Evolutionary conservation across 1,140 invertebrate species (phyloP).

Genomic region (Asbolus verrucosus): DNA sequence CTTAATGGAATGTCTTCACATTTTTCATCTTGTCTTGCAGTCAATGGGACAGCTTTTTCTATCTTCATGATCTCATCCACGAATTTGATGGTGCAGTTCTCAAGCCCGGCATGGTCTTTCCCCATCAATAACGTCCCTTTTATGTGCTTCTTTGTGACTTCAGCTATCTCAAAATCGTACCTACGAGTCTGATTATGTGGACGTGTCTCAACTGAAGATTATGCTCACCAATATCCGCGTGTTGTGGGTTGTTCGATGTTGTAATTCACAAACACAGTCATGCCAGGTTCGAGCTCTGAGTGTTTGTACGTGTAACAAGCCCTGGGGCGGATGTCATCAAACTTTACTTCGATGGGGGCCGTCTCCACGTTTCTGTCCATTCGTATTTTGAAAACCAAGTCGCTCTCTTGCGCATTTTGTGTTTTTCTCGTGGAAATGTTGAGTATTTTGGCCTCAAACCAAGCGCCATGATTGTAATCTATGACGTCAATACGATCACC

Average conservation of each 20-base stretch:
- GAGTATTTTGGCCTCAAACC: constrained; percentile 74
- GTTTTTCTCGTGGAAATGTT: constrained; percentile 64
- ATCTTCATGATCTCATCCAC: constrained; percentile 74
- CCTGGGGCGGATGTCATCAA: constrained; percentile 76
- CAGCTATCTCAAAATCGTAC: constrained; percentile 69
- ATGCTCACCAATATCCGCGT: constrained; percentile 82
- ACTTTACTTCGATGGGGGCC: constrained; percentile 65
- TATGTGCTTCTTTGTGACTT: constrained; percentile 63
- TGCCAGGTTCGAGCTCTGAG: constrained; percentile 71
- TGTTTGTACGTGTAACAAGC: constrained; percentile 70
- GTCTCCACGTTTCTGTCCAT: constrained; percentile 47
- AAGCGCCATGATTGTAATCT: constrained; percentile 70
- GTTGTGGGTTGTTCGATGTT: constrained; percentile 78
- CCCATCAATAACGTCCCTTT: constrained; percentile 67
- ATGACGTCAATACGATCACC: constrained; percentile 79
- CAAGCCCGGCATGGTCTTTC: constrained; percentile 64
- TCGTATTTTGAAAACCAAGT: constrained; percentile 56
- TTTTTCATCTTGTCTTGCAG: constrained; percentile 53
- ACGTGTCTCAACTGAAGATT: too few relatives aligned
- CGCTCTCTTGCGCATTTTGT: constrained; percentile 64
- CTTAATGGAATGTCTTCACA: constrained; percentile 47
- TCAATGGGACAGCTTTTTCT: constrained; percentile 67
- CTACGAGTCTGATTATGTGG: constrained; percentile 57
- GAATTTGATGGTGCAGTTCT: constrained; percentile 71
- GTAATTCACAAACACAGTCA: constrained; percentile 81